These are phyloP conservation scores for Cervus canadensis DNA, from an alignment of 2,113 vertebrate species.

Conservation along the genomic window DNA sequence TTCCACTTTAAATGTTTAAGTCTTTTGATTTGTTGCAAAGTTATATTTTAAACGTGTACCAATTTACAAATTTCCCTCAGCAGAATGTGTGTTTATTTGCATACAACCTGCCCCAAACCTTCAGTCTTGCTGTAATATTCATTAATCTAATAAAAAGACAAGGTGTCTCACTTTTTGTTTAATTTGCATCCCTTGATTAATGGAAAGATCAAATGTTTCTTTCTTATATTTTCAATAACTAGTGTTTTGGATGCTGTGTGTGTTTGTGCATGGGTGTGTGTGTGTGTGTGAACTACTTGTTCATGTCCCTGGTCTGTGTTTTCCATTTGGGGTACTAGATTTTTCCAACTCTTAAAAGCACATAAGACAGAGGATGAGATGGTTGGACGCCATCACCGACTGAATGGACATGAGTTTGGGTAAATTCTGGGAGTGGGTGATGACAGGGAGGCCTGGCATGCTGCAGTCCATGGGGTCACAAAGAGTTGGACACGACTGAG, in stretches of 20 bases:
- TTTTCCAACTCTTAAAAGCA: neutral
- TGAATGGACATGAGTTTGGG: neutral
- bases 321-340: neutral
- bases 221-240: neutral
- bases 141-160: neutral
- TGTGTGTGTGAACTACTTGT: neutral
- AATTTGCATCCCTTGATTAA: neutral
- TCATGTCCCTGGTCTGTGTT: neutral
- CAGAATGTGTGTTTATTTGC: neutral
- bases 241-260: neutral
- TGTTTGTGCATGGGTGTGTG: neutral
- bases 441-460: neutral
- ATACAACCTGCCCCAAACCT: neutral
- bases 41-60: too few relatives aligned
- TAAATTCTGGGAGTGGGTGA: neutral
- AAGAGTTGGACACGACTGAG: neutral
- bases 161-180: neutral
- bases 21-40: too few relatives aligned
- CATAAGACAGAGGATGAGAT: neutral
- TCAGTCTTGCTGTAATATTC: neutral
- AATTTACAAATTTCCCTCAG: neutral
- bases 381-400: neutral
- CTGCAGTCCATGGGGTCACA: neutral
- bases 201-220: neutral
- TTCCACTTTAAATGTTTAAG: too few relatives aligned